phyloP scores from a whole-genome alignment of 2,113 vertebrate genomes.

The Neopipo cinnamomea region DNA sequence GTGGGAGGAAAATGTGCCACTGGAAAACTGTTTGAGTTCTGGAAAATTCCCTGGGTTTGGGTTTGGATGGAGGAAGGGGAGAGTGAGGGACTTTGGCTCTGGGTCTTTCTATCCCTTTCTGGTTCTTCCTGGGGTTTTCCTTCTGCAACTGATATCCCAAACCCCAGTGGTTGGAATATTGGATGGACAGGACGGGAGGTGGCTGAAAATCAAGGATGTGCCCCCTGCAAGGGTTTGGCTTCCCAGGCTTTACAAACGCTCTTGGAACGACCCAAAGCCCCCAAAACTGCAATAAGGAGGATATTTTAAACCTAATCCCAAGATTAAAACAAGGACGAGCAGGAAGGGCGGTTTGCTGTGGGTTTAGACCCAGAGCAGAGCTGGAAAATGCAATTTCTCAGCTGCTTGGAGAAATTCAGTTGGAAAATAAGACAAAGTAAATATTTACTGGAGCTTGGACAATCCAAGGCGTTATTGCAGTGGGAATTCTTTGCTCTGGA shows the following conservation, averaged over 20 bases:
- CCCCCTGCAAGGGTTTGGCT: not conserved
- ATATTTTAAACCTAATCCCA: rapidly evolving
- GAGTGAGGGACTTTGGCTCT: too few relatives aligned
- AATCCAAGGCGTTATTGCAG: not conserved
- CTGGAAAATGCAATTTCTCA: not conserved
- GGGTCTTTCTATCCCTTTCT: not conserved
- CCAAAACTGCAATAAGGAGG: not conserved
- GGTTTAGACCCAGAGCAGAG: not conserved
- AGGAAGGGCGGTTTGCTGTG: not conserved
- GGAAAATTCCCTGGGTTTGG: not conserved
- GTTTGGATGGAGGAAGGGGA: too few relatives aligned
- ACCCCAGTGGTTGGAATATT: not conserved
- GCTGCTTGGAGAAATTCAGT: not conserved
- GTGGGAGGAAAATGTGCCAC: not conserved
- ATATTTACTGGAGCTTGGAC: not conserved
- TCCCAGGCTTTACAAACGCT: not conserved
- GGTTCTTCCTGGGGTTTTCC: not conserved
- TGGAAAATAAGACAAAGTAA: not conserved
- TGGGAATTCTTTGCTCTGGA: not conserved
- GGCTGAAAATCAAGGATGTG: not conserved
- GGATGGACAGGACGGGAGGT: not conserved
- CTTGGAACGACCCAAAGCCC: not conserved
- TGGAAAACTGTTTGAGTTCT: not conserved
- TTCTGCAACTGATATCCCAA: rapidly evolving
- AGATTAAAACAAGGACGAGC: too few relatives aligned